phyloP scores from a whole-genome alignment of 2,888 invertebrate genomes.

The Phragmatobia fuliginosa region DNA sequence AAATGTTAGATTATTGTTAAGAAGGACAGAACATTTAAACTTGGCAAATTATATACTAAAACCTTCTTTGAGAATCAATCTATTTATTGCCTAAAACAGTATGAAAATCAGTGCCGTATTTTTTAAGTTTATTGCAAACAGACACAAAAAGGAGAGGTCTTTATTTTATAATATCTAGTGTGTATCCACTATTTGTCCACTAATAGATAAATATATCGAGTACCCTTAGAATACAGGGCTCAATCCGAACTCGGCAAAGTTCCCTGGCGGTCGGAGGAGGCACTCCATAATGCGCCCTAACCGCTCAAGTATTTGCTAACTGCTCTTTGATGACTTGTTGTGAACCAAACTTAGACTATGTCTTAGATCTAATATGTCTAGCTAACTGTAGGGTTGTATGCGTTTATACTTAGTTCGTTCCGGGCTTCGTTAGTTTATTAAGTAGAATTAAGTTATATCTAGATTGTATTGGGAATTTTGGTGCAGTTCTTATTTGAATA shows the following conservation, averaged over 20 bases:
- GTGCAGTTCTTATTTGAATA: not conserved
- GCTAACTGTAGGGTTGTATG: not conserved
- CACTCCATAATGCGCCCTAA: conserved; percentile 59
- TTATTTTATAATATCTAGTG: too few species aligned
- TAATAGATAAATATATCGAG: not conserved
- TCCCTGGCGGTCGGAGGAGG: conserved; percentile 16
- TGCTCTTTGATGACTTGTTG: conserved; percentile 70
- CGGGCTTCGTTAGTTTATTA: not conserved
- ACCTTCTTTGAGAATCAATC: too few species aligned
- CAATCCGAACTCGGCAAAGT: conserved; percentile 5
- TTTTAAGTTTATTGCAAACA: too few species aligned
- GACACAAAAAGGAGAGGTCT: too few species aligned
- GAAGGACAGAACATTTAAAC: too few species aligned
- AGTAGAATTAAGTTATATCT: not conserved
- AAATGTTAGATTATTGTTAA: too few species aligned
- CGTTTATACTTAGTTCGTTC: not conserved
- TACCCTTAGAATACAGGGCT: conserved; percentile 12
- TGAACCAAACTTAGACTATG: conserved; percentile 35
- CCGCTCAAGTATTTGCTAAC: conserved; percentile 73
- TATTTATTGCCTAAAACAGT: too few species aligned
- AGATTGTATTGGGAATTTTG: not conserved
- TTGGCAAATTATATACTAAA: too few species aligned
- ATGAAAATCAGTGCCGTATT: too few species aligned
- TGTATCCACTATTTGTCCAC: too few species aligned
- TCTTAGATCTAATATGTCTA: conserved; percentile 6